phyloP scores from a whole-genome alignment of 1,140 invertebrate species.

The Brachionus sp. region DNA sequence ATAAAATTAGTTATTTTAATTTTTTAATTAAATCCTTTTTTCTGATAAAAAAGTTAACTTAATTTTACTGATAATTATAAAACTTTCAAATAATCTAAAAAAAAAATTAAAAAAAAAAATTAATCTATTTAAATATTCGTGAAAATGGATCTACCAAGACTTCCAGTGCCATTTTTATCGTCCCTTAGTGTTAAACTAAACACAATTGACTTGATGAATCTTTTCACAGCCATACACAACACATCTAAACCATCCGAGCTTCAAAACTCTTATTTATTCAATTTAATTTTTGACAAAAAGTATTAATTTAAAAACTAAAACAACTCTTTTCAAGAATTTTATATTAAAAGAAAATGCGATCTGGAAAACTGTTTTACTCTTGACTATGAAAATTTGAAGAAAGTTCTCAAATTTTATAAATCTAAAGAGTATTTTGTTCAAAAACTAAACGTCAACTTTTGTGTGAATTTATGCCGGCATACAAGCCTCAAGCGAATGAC shows the following conservation, averaged over 20 bases:
- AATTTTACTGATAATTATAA: neutral
- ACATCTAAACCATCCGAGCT: neutral
- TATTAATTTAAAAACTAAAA: neutral
- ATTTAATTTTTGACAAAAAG: neutral
- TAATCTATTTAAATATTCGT: neutral
- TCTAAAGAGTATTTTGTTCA: neutral
- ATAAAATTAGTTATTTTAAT: too few species aligned
- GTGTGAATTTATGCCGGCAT: neutral
- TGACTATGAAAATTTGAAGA: slow-evolving; percentile 5
- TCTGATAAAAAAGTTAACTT: too few species aligned
- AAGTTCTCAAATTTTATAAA: neutral
- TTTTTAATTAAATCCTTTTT: too few species aligned
- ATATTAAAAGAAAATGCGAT: neutral
- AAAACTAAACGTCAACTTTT: slow-evolving; percentile 1
- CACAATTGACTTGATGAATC: neutral
- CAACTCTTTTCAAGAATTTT: neutral
- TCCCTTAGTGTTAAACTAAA: neutral
- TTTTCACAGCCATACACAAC: neutral
- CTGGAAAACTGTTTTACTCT: neutral
- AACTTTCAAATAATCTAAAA: neutral
- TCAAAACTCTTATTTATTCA: neutral
- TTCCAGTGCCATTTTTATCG: neutral
- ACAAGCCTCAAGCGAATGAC: neutral
- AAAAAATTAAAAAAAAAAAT: neutral
- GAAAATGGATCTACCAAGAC: neutral